Conservation (phyloP, 2,113 vertebrate genomes). For the Ceyx cyanopectus region DNA sequence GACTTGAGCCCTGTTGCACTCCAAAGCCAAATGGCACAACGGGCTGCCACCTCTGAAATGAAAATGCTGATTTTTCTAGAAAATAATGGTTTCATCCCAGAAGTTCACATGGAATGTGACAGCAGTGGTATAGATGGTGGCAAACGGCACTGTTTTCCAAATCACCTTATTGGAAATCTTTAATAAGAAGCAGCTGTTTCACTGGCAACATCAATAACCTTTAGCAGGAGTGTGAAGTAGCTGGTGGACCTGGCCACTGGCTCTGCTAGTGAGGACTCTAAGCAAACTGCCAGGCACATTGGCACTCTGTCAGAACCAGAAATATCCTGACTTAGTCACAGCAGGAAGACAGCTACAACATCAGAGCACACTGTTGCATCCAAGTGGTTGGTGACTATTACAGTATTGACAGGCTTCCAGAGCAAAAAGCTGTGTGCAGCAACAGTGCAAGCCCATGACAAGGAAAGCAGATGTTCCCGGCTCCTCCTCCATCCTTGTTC, state of each 20-base stretch:
- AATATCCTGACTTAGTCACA: background rate
- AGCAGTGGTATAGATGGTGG: background rate
- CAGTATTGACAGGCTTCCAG: slow-evolving; percentile 31
- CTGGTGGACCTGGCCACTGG: background rate
- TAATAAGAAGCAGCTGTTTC: background rate
- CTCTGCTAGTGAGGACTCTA: background rate
- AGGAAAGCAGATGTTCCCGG: slow-evolving; percentile 15
- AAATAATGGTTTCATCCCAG: background rate
- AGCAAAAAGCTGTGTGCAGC: background rate
- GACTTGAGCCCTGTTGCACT: rapidly evolving
- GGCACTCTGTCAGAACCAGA: slow-evolving; percentile 23
- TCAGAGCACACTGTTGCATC: slow-evolving; percentile 5
- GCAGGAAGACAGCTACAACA: slow-evolving; percentile 26
- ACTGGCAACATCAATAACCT: background rate
- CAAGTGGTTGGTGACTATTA: slow-evolving; percentile 29
- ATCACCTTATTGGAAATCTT: background rate
- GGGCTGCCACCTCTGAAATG: background rate
- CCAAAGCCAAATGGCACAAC: slow-evolving; percentile 7
- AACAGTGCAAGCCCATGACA: slow-evolving; percentile 2
- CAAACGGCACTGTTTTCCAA: background rate
- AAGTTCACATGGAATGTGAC: background rate
- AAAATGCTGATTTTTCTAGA: background rate
- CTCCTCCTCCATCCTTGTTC: slow-evolving; percentile 28
- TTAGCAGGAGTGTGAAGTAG: background rate
- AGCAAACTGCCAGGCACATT: background rate